phyloP scores from a whole-genome alignment of 1,140 invertebrate genomes.

The Varroa destructor region DNA sequence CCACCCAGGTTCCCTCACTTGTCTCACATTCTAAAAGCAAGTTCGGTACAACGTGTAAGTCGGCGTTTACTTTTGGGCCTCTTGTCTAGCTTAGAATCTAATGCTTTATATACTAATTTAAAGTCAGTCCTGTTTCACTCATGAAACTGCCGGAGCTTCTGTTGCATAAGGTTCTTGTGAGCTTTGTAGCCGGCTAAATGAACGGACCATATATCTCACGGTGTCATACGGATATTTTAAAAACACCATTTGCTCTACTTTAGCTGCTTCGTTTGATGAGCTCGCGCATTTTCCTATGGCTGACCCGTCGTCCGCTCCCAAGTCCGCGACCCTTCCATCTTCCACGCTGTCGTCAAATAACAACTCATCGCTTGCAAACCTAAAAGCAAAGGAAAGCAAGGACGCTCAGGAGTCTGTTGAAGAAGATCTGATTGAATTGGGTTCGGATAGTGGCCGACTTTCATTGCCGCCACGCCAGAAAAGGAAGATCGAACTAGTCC shows the following conservation, averaged over 20 bases:
- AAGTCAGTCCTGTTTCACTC: no score
- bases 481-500: not conserved
- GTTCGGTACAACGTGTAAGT: not conserved
- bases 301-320: not conserved
- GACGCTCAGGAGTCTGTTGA: slow-evolving; percentile 2
- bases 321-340: not conserved
- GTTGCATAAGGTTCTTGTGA: no score
- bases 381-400: slow-evolving; percentile 9
- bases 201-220: no score
- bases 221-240: not conserved
- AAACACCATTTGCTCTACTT: not conserved
- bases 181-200: no score
- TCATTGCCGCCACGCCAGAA: slow-evolving; percentile 21
- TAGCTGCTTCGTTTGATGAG: not conserved
- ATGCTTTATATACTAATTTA: no score
- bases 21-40: not conserved
- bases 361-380: not conserved
- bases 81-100: no score
- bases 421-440: slow-evolving; percentile 8
- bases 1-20: slow-evolving; percentile 9
- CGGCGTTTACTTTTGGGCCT: no score
- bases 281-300: not conserved
- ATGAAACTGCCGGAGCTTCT: no score
- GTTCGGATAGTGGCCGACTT: not conserved
- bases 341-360: not conserved